Percentiles rank a stretch among this genome's conserved stretches.
phyloP scores from a whole-genome alignment of 2,113 vertebrate genomes.

The Pica pica region DNA sequence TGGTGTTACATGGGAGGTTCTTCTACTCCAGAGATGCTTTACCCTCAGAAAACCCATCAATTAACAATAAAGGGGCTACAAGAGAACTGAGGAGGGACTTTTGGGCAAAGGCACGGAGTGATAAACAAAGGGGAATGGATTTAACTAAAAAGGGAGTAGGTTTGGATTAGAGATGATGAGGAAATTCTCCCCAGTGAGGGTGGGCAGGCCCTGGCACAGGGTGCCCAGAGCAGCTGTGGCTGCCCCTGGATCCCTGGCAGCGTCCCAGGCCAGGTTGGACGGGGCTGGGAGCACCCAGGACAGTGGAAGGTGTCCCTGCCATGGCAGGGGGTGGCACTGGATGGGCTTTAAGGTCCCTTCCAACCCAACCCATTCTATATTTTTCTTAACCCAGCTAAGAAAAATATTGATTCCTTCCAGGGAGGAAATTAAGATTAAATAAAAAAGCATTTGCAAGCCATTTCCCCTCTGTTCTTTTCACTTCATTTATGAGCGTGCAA shows the following conservation, averaged over 20 bases:
- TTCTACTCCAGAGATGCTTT: background rate
- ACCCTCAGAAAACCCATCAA: background rate
- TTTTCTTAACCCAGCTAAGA: background rate
- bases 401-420: background rate
- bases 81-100: background rate
- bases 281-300: background rate
- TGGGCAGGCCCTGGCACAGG: background rate
- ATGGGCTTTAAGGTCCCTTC: fast-evolving
- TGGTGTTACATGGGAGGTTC: background rate
- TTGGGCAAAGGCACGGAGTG: background rate
- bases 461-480: background rate
- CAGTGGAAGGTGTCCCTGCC: background rate
- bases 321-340: background rate
- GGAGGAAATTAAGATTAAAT: background rate
- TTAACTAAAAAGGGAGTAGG: background rate
- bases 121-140: background rate
- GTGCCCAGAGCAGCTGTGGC: background rate
- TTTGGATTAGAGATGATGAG: background rate
- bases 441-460: background rate
- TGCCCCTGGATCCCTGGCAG: background rate
- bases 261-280: fast-evolving
- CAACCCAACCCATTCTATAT: background rate
- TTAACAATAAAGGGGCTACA: background rate
- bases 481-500: background rate
- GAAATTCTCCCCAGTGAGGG: background rate